Percentiles rank a stretch among this genome's conserved stretches.
Evolutionary conservation across 2,888 invertebrate genomes (phyloP).

Genomic region (Tinea semifulvella): DNA sequence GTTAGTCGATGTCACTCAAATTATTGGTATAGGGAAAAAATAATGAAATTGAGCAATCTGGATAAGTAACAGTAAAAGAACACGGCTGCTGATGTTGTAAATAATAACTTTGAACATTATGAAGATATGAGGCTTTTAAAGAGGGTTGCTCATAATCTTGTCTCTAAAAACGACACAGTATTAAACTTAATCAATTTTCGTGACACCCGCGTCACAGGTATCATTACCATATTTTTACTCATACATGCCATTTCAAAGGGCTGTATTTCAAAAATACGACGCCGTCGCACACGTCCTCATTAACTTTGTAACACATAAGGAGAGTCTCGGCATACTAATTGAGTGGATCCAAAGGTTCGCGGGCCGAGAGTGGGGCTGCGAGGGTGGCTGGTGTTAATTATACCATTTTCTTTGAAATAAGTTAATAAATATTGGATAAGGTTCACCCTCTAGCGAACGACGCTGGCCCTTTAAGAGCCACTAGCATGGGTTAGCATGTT

Average conservation of each 20-base stretch:
- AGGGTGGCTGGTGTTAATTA: constrained; percentile 51
- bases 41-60: too few species aligned
- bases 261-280: constrained; percentile 57
- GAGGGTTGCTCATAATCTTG: not conserved
- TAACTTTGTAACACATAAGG: constrained; percentile 61
- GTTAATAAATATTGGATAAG: constrained; percentile 66
- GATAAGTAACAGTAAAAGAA: too few species aligned
- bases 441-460: constrained; percentile 32
- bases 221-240: constrained; percentile 58
- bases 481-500: too few species aligned
- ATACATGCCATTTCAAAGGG: constrained; percentile 50
- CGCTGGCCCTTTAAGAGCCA: constrained; percentile 40
- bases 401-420: constrained; percentile 67
- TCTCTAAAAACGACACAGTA: constrained; percentile 6
- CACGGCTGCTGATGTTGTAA: too few species aligned
- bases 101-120: constrained; percentile 32
- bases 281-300: constrained; percentile 46
- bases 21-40: too few species aligned
- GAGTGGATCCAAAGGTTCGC: constrained; percentile 29
- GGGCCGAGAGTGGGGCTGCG: constrained; percentile 24
- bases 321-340: constrained; percentile 57
- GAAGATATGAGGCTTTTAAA: too few species aligned
- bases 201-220: constrained; percentile 23
- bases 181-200: constrained; percentile 17
- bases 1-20: too few species aligned